Conservation (phyloP, 2,888 invertebrate species). For the Dromius quadrimaculatus region DNA sequence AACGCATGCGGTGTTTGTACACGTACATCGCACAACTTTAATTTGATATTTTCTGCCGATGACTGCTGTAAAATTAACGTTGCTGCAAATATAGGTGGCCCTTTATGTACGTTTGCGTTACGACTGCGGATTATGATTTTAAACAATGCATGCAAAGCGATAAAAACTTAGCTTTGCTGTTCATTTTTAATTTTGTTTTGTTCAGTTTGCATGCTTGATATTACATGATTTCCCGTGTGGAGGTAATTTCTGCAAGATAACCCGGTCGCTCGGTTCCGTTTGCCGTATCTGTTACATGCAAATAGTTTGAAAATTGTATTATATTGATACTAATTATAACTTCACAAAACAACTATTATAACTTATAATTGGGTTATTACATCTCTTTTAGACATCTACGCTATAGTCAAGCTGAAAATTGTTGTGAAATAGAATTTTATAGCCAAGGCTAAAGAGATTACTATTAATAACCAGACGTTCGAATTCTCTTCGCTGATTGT, state of each 20-base stretch:
- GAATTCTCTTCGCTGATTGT: no score
- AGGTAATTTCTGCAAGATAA: slow-evolving; percentile 44
- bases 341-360: slow-evolving; percentile 6
- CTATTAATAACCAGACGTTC: no score
- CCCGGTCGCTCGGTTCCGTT: neutral
- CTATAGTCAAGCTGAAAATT: no score
- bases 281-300: neutral
- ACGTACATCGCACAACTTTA: slow-evolving; percentile 34
- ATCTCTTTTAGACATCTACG: no score
- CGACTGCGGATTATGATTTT: slow-evolving; percentile 47
- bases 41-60: slow-evolving; percentile 50
- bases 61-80: slow-evolving; percentile 49
- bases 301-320: slow-evolving; percentile 30
- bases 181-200: slow-evolving; percentile 46
- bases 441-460: no score
- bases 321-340: slow-evolving; percentile 24
- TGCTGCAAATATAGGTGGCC: slow-evolving; percentile 44
- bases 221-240: slow-evolving; percentile 48
- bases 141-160: slow-evolving; percentile 48
- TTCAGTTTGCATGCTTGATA: slow-evolving; percentile 28
- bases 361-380: slow-evolving; percentile 8
- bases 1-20: slow-evolving; percentile 5
- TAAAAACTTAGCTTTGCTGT: slow-evolving; percentile 40
- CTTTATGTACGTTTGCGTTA: slow-evolving; percentile 40
- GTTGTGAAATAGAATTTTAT: no score